These are phyloP conservation scores for Litocranius walleri DNA, from an alignment of 2,113 vertebrate genomes.

Conservation along the genomic window DNA sequence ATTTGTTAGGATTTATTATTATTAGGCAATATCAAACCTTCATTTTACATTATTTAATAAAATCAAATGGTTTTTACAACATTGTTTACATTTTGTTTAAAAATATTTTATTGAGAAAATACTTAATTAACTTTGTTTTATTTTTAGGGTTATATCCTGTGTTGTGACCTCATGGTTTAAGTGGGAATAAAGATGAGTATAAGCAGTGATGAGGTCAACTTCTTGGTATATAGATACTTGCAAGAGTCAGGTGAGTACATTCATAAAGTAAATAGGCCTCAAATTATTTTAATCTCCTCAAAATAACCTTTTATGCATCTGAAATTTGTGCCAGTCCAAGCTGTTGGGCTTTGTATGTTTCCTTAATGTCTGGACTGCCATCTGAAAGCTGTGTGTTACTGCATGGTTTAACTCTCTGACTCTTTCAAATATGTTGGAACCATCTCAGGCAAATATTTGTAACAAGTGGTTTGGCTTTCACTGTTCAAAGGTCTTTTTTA, in stretches of 20 bases:
- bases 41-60: conserved; percentile 44
- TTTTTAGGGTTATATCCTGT: conserved; percentile 91
- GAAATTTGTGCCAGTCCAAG: conserved; percentile 70
- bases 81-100: conserved; percentile 64
- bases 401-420: conserved; percentile 78
- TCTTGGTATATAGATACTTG: conserved; percentile 99
- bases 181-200: conserved; percentile 99
- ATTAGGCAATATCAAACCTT: conserved; percentile 38
- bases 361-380: conserved; percentile 66
- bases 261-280: conserved; percentile 67
- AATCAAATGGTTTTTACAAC: conserved; percentile 52
- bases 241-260: conserved; percentile 96
- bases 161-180: conserved; percentile 99
- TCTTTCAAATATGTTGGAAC: conserved; percentile 75
- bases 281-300: conserved; percentile 70
- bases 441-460: conserved; percentile 41
- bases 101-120: conserved; percentile 72
- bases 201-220: conserved; percentile 99
- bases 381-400: conserved; percentile 67
- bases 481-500: conserved; percentile 20
- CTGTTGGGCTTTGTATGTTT: conserved; percentile 74
- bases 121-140: conserved; percentile 74
- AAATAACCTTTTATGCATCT: conserved; percentile 67
- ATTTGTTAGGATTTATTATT: conserved; percentile 22
- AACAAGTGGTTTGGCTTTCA: conserved; percentile 36